phyloP scores from a whole-genome alignment of 2,797 vertebrate species.

The Rhincodon typus region DNA sequence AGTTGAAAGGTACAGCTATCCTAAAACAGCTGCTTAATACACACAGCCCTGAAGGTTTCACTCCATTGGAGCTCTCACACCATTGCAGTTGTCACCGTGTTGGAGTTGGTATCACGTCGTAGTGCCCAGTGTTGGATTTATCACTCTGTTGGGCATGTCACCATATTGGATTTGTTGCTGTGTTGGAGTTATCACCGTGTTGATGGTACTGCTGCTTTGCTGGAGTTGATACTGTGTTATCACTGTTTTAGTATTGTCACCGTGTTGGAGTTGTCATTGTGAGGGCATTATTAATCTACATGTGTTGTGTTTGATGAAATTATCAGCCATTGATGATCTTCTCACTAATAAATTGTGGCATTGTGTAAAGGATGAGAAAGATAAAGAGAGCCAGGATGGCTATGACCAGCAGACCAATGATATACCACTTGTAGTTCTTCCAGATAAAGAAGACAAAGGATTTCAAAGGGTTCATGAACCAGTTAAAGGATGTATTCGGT shows the following conservation, averaged over 20 bases:
- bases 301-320: too few relatives aligned
- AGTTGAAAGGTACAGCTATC: neutral
- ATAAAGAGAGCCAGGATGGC: constrained; percentile 70
- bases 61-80: too few relatives aligned
- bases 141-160: too few relatives aligned
- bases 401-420: constrained; percentile 69
- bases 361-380: constrained; percentile 74
- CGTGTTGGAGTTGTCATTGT: neutral
- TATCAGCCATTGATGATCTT: constrained; percentile 70
- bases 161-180: neutral
- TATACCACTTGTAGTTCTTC: constrained; percentile 80
- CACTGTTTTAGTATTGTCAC: neutral
- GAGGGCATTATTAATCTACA: too few relatives aligned
- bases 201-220: too few relatives aligned
- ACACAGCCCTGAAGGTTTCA: neutral
- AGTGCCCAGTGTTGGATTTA: too few relatives aligned
- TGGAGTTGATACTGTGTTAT: too few relatives aligned
- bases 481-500: constrained; percentile 81
- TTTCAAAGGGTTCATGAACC: constrained; percentile 87
- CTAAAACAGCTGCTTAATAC: neutral
- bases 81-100: neutral
- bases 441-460: constrained; percentile 86
- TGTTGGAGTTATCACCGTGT: neutral
- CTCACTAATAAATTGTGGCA: constrained; percentile 77
- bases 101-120: too few relatives aligned